Evolutionary conservation across 2,797 vertebrate genomes (phyloP).

Genomic region (Sebastes kiyomatsui): DNA sequence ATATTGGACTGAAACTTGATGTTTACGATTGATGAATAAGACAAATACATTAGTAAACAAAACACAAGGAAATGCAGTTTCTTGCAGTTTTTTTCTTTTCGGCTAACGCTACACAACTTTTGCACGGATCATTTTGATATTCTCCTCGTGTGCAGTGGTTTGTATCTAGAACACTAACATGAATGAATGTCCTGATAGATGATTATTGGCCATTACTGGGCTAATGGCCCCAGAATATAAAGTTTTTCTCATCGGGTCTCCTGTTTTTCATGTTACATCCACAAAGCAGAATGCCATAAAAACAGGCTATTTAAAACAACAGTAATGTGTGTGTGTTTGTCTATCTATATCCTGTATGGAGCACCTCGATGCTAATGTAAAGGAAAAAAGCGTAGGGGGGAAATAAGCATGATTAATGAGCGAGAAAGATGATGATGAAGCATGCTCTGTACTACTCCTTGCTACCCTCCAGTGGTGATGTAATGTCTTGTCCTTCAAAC

Average conservation of each 20-base stretch:
- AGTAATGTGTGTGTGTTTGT: background rate
- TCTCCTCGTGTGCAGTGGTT: background rate
- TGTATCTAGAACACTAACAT: background rate
- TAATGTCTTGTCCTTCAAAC: background rate
- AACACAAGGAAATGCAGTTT: too few relatives aligned
- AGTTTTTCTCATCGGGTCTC: background rate
- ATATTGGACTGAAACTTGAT: background rate
- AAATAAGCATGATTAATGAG: background rate
- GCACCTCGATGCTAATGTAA: background rate
- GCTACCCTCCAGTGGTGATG: constrained; percentile 15
- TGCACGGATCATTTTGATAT: background rate
- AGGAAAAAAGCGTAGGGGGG: background rate
- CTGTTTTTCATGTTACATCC: background rate
- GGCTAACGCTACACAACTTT: too few relatives aligned
- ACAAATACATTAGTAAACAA: background rate
- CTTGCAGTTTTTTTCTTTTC: too few relatives aligned
- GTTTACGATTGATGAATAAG: background rate
- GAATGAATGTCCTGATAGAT: background rate
- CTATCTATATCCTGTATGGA: background rate
- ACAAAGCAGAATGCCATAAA: background rate
- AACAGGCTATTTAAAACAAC: background rate
- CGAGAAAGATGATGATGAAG: background rate
- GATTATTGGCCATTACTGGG: background rate
- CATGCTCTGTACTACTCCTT: background rate
- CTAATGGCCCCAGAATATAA: background rate